phyloP scores from a whole-genome alignment of 2,888 invertebrate genomes.

The Phyllotreta striolata region DNA sequence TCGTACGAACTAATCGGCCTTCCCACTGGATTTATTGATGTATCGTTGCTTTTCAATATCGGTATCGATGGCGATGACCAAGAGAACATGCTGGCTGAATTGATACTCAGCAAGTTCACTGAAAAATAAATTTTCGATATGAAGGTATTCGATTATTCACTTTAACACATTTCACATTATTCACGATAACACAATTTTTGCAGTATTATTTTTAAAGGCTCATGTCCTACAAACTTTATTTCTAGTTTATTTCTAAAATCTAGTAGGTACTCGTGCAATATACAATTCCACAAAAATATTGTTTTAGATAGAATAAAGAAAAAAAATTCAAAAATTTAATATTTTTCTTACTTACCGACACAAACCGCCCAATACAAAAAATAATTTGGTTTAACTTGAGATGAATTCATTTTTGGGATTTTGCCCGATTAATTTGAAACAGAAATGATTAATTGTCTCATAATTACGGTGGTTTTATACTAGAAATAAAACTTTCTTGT shows the following conservation, averaged over 20 bases:
- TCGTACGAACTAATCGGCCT: constrained; percentile 7
- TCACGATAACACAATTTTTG: no score
- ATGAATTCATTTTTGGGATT: neutral
- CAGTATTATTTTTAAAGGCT: no score
- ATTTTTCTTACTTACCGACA: neutral
- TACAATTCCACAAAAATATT: neutral
- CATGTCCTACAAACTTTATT: no score
- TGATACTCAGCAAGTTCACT: constrained; percentile 2
- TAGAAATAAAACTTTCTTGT: no score
- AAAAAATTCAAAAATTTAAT: no score
- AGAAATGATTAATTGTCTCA: no score
- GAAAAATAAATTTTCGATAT: neutral
- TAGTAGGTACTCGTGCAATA: neutral
- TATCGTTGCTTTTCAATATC: neutral
- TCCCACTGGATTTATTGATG: neutral
- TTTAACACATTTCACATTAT: no score
- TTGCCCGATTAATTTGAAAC: neutral
- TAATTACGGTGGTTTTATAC: no score
- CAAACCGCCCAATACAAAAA: neutral
- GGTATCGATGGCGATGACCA: constrained; percentile 4
- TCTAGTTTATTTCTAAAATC: constrained; percentile 1
- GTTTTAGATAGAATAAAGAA: neutral
- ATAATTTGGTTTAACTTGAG: neutral
- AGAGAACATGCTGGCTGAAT: constrained; percentile 3
- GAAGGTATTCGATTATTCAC: no score